Evolutionary conservation across 1,140 invertebrate species (phyloP).

Genomic region (Aleiodes sp.): DNA sequence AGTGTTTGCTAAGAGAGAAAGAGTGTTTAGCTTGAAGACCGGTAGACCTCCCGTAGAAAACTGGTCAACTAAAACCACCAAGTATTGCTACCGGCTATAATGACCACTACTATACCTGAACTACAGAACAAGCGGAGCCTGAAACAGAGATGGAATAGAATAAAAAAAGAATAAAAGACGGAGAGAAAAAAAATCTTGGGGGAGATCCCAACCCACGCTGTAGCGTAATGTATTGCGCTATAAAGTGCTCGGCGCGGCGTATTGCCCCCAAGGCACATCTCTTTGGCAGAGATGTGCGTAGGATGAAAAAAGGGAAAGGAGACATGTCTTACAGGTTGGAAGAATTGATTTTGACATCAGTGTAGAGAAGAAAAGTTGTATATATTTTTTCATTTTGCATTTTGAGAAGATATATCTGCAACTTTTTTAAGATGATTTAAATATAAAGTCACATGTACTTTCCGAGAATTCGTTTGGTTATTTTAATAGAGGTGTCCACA

Average conservation of each 20-base stretch:
- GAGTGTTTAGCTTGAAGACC: slow-evolving; percentile 19
- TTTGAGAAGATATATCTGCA: background rate
- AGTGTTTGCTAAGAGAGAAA: slow-evolving; percentile 15
- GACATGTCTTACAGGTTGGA: slow-evolving; percentile 13
- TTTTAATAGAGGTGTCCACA: no score
- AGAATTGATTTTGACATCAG: slow-evolving; percentile 16
- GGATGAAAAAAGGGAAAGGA: slow-evolving; percentile 54
- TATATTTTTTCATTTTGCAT: background rate
- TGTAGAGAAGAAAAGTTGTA: background rate
- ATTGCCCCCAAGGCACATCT: slow-evolving; percentile 13
- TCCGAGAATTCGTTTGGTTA: no score
- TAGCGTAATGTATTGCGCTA: slow-evolving; percentile 55
- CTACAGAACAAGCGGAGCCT: slow-evolving; percentile 49
- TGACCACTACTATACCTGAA: slow-evolving; percentile 5
- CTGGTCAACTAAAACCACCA: slow-evolving; percentile 54
- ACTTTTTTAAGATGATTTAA: background rate
- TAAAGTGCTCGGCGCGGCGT: slow-evolving; percentile 52
- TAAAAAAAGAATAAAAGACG: no score
- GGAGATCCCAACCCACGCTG: slow-evolving; percentile 48
- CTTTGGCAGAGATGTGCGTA: slow-evolving; percentile 44
- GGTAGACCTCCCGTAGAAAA: slow-evolving; percentile 41
- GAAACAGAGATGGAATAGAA: background rate
- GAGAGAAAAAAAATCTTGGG: background rate
- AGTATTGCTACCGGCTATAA: slow-evolving; percentile 43
- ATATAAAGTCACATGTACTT: no score